These are phyloP conservation scores for Anorthoa munda DNA, from an alignment of 2,888 invertebrate species.

Conservation along the genomic window DNA sequence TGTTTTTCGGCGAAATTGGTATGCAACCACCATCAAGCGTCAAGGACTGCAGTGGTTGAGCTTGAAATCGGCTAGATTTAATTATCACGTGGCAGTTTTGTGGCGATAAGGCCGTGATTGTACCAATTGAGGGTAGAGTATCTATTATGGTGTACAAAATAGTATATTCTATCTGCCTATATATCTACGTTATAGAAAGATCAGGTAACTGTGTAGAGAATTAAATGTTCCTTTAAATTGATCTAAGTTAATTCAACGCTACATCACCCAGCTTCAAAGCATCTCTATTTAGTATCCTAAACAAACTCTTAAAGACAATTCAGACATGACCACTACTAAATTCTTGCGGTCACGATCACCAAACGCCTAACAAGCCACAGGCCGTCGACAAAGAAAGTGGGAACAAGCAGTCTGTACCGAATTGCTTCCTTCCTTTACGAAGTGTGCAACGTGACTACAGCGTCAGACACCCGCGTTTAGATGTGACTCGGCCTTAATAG, in stretches of 20 bases:
- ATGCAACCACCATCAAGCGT: too few relatives aligned
- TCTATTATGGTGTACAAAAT: too few relatives aligned
- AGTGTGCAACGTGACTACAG: slow-evolving; percentile 67
- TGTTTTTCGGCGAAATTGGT: too few relatives aligned
- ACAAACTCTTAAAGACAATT: not conserved
- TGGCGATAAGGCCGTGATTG: too few relatives aligned
- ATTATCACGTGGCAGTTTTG: too few relatives aligned
- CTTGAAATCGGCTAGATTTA: too few relatives aligned
- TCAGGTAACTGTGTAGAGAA: too few relatives aligned
- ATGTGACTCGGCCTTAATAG: slow-evolving; percentile 49
- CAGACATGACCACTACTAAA: slow-evolving; percentile 18
- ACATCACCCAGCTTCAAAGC: not conserved
- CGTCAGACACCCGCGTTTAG: slow-evolving; percentile 34
- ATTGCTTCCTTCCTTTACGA: slow-evolving; percentile 71
- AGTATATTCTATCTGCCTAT: too few relatives aligned
- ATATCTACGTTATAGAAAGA: too few relatives aligned
- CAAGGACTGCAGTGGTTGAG: too few relatives aligned
- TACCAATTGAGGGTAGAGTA: too few relatives aligned
- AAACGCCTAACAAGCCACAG: slow-evolving; percentile 49
- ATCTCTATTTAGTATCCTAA: too few relatives aligned
- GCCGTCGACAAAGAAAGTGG: slow-evolving; percentile 60
- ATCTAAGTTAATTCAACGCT: not conserved
- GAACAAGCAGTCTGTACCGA: slow-evolving; percentile 61
- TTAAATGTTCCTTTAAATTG: not conserved
- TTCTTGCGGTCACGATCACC: slow-evolving; percentile 38